Conservation (phyloP, 2,113 vertebrate species). For the Tringa solitaria region DNA sequence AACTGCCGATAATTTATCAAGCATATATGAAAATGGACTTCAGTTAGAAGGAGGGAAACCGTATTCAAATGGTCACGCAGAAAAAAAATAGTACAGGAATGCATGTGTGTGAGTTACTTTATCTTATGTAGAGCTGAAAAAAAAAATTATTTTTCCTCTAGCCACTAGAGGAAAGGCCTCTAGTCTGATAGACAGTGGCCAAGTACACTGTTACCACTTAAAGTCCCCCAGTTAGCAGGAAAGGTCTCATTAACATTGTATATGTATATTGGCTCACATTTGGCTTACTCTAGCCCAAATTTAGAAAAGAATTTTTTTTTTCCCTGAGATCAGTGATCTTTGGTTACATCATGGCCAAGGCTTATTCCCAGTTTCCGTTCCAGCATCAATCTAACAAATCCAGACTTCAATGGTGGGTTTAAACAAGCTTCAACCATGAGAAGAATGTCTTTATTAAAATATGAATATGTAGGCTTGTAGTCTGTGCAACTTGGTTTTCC, state of each 20-base stretch:
- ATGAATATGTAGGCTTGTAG: not conserved
- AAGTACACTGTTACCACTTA: not conserved
- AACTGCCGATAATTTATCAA: not conserved
- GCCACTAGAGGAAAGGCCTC: not conserved
- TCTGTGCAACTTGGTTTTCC: not conserved
- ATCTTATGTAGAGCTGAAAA: not conserved
- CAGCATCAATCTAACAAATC: not conserved
- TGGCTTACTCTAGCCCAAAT: not conserved
- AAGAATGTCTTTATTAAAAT: conserved; percentile 40
- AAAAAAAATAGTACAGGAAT: not conserved
- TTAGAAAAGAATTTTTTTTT: not conserved
- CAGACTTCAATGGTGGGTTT: conserved; percentile 6
- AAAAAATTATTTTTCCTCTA: not conserved
- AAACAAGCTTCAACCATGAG: conserved; percentile 10
- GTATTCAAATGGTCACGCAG: not conserved
- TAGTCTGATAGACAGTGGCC: not conserved
- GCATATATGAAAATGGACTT: not conserved
- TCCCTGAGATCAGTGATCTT: not conserved
- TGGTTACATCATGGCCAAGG: not conserved
- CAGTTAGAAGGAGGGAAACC: not conserved
- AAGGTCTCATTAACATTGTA: conserved; percentile 8
- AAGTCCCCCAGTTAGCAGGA: conserved; percentile 8
- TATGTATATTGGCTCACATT: conserved; percentile 5
- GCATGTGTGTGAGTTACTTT: not conserved
- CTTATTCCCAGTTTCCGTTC: not conserved